A percentile compares a stretch with the other conserved stretches of the same genome.
Conservation (phyloP, 1,140 invertebrate species). For the Zelostemma sp. region DNA sequence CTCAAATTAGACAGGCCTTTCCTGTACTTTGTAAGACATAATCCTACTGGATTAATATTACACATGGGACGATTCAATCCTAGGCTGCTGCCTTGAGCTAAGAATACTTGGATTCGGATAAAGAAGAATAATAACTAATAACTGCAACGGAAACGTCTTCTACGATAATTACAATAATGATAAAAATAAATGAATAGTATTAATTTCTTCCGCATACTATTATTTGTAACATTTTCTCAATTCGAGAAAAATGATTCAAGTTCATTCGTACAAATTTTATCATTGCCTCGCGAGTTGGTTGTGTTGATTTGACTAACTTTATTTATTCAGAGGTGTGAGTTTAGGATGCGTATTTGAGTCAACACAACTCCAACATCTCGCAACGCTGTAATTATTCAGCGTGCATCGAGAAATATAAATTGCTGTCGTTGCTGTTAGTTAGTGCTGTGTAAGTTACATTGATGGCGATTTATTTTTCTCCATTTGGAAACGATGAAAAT, state of each 20-base stretch:
- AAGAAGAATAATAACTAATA: constrained; percentile 41
- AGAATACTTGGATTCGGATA: constrained; percentile 23
- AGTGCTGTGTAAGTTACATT: neutral
- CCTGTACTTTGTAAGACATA: constrained; percentile 87
- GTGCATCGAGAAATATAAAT: constrained; percentile 36
- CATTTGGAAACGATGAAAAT: constrained; percentile 28
- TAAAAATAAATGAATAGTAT: constrained; percentile 32
- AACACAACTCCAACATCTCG: constrained; percentile 38
- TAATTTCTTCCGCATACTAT: constrained; percentile 35
- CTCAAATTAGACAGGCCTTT: constrained; percentile 87
- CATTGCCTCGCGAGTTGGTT: constrained; percentile 27
- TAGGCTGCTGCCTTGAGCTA: constrained; percentile 76
- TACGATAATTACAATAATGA: constrained; percentile 20
- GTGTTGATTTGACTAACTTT: constrained; percentile 47
- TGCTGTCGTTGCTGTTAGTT: constrained; percentile 45
- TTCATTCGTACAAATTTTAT: constrained; percentile 6
- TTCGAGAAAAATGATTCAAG: constrained; percentile 13
- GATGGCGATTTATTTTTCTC: neutral
- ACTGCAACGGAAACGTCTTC: constrained; percentile 23
- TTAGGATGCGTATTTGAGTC: constrained; percentile 40
- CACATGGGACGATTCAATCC: constrained; percentile 89
- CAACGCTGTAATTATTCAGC: constrained; percentile 36
- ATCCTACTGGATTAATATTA: constrained; percentile 87
- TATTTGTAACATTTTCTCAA: constrained; percentile 37
- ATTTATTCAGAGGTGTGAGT: constrained; percentile 49